These are phyloP conservation scores for Capricornis sumatraensis DNA, from an alignment of 2,113 vertebrate species.

Conservation along the genomic window DNA sequence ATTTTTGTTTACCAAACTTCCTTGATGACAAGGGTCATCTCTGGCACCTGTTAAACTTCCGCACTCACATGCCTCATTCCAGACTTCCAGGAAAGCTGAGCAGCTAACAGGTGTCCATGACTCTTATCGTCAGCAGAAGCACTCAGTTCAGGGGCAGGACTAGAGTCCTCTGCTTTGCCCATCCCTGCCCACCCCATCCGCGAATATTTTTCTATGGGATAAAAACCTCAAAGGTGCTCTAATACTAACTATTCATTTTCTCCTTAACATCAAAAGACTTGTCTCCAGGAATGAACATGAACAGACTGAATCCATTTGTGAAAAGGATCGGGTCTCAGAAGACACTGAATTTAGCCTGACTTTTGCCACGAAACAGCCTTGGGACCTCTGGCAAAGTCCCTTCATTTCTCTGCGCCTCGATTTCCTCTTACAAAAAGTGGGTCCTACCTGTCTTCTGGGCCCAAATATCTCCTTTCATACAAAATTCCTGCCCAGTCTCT, in stretches of 20 bases:
- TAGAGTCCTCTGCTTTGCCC: neutral
- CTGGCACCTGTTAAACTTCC: neutral
- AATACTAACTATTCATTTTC: neutral
- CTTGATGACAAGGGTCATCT: neutral
- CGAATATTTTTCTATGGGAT: neutral
- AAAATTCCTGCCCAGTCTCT: constrained; percentile 5
- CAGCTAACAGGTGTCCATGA: neutral
- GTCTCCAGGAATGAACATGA: neutral
- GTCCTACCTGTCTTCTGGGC: neutral
- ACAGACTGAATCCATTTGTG: neutral
- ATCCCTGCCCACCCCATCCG: neutral
- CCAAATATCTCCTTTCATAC: neutral
- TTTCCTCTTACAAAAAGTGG: neutral
- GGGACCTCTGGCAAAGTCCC: neutral
- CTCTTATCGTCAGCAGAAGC: neutral
- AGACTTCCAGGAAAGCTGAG: neutral
- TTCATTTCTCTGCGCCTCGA: neutral
- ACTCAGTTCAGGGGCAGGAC: neutral
- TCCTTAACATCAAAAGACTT: neutral
- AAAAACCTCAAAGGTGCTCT: neutral
- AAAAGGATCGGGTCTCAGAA: neutral
- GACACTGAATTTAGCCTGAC: neutral
- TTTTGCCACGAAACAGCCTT: neutral
- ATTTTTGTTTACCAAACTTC: neutral
- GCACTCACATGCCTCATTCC: neutral